These are phyloP conservation scores for Cardiocondyla obscurior DNA, from an alignment of 1,140 invertebrate genomes.

Conservation along the genomic window DNA sequence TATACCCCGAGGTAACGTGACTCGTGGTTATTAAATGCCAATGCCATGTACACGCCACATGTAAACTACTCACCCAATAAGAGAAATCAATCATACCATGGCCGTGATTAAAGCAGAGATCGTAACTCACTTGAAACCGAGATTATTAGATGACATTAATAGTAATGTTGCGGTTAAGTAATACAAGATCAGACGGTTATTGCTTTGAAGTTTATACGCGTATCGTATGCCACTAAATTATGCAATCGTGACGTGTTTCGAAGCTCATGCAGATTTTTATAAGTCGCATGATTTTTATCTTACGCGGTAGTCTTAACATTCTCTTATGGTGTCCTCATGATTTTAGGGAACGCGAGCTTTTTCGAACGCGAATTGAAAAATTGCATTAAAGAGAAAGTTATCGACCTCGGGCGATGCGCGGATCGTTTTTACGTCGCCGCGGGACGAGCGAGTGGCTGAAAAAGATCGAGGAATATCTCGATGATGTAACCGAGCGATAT, in stretches of 20 bases:
- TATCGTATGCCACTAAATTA: conserved; percentile 5
- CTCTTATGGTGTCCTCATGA: not conserved
- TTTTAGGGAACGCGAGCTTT: conserved; percentile 9
- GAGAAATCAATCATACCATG: conserved; percentile 42
- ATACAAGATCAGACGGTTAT: conserved; percentile 11
- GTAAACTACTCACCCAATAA: conserved; percentile 24
- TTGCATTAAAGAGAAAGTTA: conserved; percentile 35
- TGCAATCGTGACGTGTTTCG: too few relatives aligned
- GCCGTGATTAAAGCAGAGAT: conserved; percentile 21
- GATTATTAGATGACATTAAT: conserved; percentile 22
- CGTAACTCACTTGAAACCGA: conserved; percentile 37
- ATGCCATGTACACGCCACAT: not conserved
- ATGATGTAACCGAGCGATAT: conserved; percentile 47
- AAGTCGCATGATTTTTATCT: too few relatives aligned
- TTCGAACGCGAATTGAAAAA: not conserved
- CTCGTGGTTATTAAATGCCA: conserved; percentile 38
- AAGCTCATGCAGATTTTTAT: too few relatives aligned
- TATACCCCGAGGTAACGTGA: conserved; percentile 12
- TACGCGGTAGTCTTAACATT: too few relatives aligned
- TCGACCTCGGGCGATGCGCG: conserved; percentile 34
- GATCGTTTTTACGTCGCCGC: conserved; percentile 8
- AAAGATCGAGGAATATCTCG: conserved; percentile 30
- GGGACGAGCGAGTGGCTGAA: not conserved
- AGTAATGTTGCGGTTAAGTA: conserved; percentile 16
- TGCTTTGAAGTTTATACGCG: not conserved